These are phyloP conservation scores for Anisognathus igniventris DNA, from an alignment of 2,797 vertebrate species.

Conservation along the genomic window DNA sequence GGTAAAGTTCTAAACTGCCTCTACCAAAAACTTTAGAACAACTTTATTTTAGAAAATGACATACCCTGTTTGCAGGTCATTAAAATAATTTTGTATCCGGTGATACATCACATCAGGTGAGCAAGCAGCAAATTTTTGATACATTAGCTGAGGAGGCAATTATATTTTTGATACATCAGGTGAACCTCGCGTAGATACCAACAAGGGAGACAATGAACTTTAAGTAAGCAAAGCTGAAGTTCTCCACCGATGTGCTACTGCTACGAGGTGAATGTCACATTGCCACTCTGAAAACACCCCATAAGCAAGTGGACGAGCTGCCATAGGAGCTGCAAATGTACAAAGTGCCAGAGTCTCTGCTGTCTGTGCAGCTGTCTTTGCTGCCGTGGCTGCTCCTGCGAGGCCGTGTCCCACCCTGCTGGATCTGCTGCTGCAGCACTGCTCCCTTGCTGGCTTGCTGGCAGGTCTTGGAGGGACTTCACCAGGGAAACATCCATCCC, in stretches of 20 bases:
- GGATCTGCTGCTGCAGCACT: neutral
- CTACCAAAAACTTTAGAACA: neutral
- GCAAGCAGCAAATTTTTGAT: neutral
- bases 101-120: neutral
- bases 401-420: neutral
- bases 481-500: rapidly evolving
- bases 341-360: rapidly evolving
- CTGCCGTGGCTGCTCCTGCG: neutral
- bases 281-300: neutral
- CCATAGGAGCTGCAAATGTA: neutral
- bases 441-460: rapidly evolving
- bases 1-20: neutral
- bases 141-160: too few species aligned
- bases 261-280: rapidly evolving
- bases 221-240: neutral
- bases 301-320: rapidly evolving
- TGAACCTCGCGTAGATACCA: rapidly evolving
- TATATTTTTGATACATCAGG: too few species aligned
- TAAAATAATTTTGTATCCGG: neutral
- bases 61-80: too few species aligned
- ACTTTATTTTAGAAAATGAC: neutral
- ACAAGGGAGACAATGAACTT: neutral
- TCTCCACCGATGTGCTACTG: rapidly evolving
- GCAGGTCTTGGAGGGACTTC: neutral
- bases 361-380: neutral